Conservation (phyloP, 2,797 vertebrate genomes). For the Brachyrhaphis roseni region DNA sequence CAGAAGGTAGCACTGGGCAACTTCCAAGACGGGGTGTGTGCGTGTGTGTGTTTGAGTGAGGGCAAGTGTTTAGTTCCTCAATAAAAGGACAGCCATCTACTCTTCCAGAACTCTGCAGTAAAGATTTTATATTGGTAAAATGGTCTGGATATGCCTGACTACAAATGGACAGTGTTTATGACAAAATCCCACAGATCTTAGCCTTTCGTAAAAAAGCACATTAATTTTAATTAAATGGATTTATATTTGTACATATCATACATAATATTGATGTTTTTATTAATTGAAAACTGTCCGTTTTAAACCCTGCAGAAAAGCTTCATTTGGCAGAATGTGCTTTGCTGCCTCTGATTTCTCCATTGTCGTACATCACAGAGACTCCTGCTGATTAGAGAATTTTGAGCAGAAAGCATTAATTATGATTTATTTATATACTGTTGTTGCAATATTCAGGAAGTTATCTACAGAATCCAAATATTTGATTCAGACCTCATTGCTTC, state of each 20-base stretch:
- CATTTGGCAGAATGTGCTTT: background rate
- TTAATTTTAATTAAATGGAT: background rate
- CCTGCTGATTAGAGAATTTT: conserved; percentile 9
- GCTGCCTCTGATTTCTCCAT: background rate
- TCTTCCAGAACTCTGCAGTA: conserved; percentile 32
- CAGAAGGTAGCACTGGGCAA: conserved; percentile 53
- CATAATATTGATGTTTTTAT: background rate
- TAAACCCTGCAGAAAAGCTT: background rate
- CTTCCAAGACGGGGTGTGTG: conserved; percentile 34
- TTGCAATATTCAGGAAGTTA: background rate
- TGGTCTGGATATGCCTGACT: background rate
- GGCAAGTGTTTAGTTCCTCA: conserved; percentile 2
- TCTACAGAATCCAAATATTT: background rate
- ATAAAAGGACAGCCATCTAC: conserved; percentile 17
- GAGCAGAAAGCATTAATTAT: background rate
- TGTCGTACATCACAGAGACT: background rate
- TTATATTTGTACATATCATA: background rate
- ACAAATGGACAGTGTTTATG: background rate
- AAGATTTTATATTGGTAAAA: background rate
- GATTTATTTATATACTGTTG: conserved; percentile 1
- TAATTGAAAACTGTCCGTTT: background rate
- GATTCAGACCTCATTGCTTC: background rate
- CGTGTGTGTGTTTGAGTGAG: conserved; percentile 8
- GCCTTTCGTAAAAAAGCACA: background rate
- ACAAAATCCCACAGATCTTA: background rate